Percentiles rank a stretch among this genome's conserved stretches.
phyloP scores from a whole-genome alignment of 2,113 vertebrate species.

The Murina feae region DNA sequence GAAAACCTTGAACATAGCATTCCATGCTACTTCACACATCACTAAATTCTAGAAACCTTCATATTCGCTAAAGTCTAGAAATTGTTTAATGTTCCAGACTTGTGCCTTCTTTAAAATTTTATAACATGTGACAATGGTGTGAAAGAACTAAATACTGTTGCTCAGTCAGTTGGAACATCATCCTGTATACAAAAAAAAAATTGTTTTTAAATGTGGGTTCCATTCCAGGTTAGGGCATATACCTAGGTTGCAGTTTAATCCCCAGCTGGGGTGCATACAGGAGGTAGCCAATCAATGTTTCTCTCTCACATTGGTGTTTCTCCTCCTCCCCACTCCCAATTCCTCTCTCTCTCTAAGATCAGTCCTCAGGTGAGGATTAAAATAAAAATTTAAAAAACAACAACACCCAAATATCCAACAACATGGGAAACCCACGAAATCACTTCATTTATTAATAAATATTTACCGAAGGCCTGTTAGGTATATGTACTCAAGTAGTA shows the following conservation, averaged over 20 bases:
- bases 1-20: background rate
- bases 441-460: background rate
- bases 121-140: background rate
- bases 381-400: background rate
- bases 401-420: background rate
- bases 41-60: background rate
- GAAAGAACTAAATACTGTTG: background rate
- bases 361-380: background rate
- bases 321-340: background rate
- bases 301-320: background rate
- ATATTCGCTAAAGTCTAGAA: background rate
- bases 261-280: background rate
- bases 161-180: background rate
- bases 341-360: background rate
- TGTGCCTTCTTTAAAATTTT: background rate
- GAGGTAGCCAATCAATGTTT: background rate
- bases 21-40: background rate
- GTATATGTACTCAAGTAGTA: background rate
- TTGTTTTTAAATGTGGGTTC: background rate
- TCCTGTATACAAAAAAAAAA: background rate
- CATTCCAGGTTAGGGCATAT: background rate
- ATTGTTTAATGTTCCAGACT: background rate
- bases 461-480: background rate
- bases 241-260: background rate
- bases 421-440: background rate